Evolutionary conservation across 2,888 invertebrate species (phyloP), one percentile per base, ranked within the genome.

Genomic region (Eupithecia vulgata): DNA sequence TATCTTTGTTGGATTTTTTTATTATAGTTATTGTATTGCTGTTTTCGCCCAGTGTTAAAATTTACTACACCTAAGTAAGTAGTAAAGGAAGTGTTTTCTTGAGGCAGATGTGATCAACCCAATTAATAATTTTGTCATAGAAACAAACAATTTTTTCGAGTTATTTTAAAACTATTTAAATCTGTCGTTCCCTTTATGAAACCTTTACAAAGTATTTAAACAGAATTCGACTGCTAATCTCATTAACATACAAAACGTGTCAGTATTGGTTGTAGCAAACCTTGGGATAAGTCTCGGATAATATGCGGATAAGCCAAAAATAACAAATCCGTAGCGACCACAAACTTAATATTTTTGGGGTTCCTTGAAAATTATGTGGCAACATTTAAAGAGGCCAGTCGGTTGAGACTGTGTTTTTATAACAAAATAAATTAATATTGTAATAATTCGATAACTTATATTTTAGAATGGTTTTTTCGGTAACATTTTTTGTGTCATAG

Each of bases 291-390:
- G 77, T 79, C 78, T 71, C 71, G 76, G 81, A 77, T 79, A 70
- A 75, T 75, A 64, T 70, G 17, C 25, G 67, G 67, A 62, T 75
- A 72, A 74, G 67, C 57, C 69, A 17, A 66, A 62, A 70, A 71
- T 70, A 48, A 72, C 69, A 64, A 62, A 84, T 72, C 80, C 67
- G 75, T 79, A 74, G 75, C 79, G 83, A 83, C 84, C 81, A 83
- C 84, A 87, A 88, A 88, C 85, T 87, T 80, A 82, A 82, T 83
- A 82, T 30, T 84, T 82, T 84, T 67, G 8, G 70, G 68, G 72
- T 66, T 75, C 68, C 52, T 59, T 69, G 7, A 52, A 21, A 45
- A n/a, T 17, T 45, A n/a, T 17, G 45, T 45, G 0, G 17, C 8
- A 17, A 0, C 7, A 45, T 45, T 45, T 45, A 7, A 3, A n/a